Evolutionary conservation across 2,888 invertebrate genomes (phyloP).

Genomic region (Tenthredo mesomela): DNA sequence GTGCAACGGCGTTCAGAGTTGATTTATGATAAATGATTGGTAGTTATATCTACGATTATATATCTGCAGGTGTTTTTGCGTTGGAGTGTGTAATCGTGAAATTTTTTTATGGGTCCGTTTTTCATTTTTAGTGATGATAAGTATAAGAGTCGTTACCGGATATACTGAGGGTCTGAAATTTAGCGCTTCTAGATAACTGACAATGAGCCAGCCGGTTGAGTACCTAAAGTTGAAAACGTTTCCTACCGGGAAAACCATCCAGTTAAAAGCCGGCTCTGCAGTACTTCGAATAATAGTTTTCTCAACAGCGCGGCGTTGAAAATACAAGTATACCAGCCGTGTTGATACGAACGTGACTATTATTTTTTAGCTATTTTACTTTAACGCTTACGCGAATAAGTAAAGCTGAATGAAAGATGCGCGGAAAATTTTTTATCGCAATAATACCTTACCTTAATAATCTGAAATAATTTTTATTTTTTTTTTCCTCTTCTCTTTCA

Average conservation of each 20-base stretch:
- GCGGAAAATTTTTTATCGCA: neutral
- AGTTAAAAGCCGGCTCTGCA: neutral
- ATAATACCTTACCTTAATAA: neutral
- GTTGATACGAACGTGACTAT: neutral
- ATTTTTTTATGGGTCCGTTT: neutral
- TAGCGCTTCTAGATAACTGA: conserved; percentile 34
- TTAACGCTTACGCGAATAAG: neutral
- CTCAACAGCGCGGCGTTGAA: neutral
- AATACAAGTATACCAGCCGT: neutral
- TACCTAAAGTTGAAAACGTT: conserved; percentile 21
- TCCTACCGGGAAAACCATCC: conserved; percentile 21
- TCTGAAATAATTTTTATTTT: too few species aligned
- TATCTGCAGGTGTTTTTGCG: neutral
- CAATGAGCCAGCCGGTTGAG: conserved; percentile 18
- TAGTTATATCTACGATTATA: neutral
- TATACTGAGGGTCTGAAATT: neutral
- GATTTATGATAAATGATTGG: neutral
- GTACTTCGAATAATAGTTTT: conserved; percentile 25
- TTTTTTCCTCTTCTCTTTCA: too few species aligned
- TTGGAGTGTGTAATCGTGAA: neutral
- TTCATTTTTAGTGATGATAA: neutral
- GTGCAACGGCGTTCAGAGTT: neutral
- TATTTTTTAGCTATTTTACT: neutral
- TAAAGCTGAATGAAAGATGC: neutral
- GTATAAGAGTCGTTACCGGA: neutral